phyloP scores from a whole-genome alignment of 2,888 invertebrate genomes.

The Alitta virens region DNA sequence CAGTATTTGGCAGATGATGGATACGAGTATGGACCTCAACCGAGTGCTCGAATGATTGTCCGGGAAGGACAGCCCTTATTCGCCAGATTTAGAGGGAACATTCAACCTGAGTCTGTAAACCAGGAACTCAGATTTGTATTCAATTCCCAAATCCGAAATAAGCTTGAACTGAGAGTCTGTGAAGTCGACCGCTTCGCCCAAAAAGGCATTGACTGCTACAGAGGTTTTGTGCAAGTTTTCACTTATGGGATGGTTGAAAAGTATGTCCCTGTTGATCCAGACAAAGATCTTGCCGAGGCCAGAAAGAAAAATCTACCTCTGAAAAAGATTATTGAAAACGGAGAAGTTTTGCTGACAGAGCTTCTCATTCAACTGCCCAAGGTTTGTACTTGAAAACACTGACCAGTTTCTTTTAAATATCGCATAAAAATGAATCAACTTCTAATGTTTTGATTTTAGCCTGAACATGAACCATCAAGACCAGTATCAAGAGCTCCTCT shows the following conservation, averaged over 20 bases:
- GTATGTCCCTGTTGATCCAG: conserved; percentile 23
- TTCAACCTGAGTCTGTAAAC: conserved; percentile 26
- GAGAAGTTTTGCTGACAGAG: conserved; percentile 37
- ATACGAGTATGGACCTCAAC: conserved; percentile 41
- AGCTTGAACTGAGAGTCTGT: conserved; percentile 34
- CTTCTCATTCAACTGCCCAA: conserved; percentile 46
- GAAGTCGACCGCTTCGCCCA: conserved; percentile 49
- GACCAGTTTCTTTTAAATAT: no score
- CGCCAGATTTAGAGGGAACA: conserved; percentile 47
- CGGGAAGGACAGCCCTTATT: conserved; percentile 46
- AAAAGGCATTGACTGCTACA: conserved; percentile 43
- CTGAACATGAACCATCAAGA: conserved; percentile 44
- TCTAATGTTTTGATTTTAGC: conserved; percentile 37
- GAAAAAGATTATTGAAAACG: conserved; percentile 32
- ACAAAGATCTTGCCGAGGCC: conserved; percentile 5
- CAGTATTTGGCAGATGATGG: conserved; percentile 37
- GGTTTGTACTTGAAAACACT: no score
- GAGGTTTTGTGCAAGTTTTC: conserved; percentile 49
- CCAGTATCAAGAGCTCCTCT: conserved; percentile 38
- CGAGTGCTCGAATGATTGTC: conserved; percentile 37
- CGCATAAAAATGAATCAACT: no score
- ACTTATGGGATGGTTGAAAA: conserved; percentile 27
- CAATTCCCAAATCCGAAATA: conserved; percentile 40
- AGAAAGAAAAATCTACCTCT: conserved; percentile 22
- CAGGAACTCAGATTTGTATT: conserved; percentile 33